Conservation (phyloP, 2,113 vertebrate genomes). For the Noctilio leporinus region DNA sequence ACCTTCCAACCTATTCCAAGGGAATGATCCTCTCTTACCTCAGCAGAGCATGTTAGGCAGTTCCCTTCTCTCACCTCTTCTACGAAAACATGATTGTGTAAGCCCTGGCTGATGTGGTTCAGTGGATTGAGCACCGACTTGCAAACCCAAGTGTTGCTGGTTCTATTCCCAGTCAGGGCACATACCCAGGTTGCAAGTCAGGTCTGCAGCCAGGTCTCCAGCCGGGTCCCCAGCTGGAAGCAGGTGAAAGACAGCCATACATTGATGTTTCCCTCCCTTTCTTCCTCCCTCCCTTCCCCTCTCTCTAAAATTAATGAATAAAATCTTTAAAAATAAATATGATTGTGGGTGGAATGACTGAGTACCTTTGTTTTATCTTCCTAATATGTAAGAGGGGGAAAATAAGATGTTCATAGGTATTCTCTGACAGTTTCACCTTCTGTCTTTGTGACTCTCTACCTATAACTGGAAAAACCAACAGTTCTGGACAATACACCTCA, state of each 20-base stretch:
- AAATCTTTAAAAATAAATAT: too few relatives aligned
- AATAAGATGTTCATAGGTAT: background rate
- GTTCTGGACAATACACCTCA: background rate
- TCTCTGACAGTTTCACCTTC: slow-evolving; percentile 22
- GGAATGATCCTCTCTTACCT: background rate
- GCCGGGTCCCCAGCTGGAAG: too few relatives aligned
- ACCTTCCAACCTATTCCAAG: background rate
- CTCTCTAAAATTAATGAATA: too few relatives aligned
- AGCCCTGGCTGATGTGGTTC: too few relatives aligned
- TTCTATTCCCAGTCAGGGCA: too few relatives aligned
- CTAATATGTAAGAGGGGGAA: background rate
- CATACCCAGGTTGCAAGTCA: too few relatives aligned
- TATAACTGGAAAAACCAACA: slow-evolving; percentile 22
- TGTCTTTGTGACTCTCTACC: background rate
- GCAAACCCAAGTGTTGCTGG: too few relatives aligned
- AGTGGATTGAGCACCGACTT: too few relatives aligned
- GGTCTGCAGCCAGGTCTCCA: too few relatives aligned
- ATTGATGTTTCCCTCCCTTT: too few relatives aligned
- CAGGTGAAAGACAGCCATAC: too few relatives aligned
- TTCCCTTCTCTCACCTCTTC: background rate
- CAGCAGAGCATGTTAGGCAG: background rate
- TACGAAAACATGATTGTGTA: background rate
- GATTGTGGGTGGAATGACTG: background rate
- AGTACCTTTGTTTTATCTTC: background rate
- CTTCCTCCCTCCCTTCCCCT: too few relatives aligned